Evolutionary conservation across 1,140 invertebrate genomes (phyloP), one percentile per base, ranked within the genome.

Genomic region (Pinna nobilis): DNA sequence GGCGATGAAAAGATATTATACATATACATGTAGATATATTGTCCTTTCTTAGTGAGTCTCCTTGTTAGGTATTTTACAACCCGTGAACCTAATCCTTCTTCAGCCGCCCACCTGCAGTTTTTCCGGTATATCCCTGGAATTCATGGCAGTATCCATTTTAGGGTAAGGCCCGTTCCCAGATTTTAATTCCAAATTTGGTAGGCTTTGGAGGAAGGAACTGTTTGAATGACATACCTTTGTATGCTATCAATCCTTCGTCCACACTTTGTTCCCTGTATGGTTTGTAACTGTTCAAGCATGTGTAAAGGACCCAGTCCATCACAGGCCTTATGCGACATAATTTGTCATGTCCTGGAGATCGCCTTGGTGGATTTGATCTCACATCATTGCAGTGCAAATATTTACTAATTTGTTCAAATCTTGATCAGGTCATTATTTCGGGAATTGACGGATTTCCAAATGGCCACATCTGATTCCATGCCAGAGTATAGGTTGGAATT

Each of bases 211-310:
- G 68, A 9, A 70, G 7, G 30, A 61, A 70, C 23, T 70, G 68
- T 25, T 61, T 30, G 65, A 68, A 28, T 49, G 70, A 1, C 55
- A 61, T 23, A 20, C 74, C 70, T 35, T 66, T 67, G 35, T 65
- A 77, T 7, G 47, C 55, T 18, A 67, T 72, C 70, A 77, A 67
- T 3, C 59, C 60, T 55, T 77, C 69, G 53, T 77, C 74, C 15
- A 72, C 51, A 3, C n/a, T 30, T 47, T 72, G 33, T 33, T 57
- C 37, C 71, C 41, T 60, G 15, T n/a, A 23, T 11, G 55, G 68
- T 9, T 61, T 23, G 20, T 70, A 70, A 15, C 61, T 50, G 0
- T 60, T 41, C 2, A 61, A 3, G 20, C 63, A 65, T 33, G 23
- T 65, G 7, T 39, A 11, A 6, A 20, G 7, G 13, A 67, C 28